Percentiles rank a stretch among this genome's conserved stretches.
These are phyloP conservation scores for Carpatolechia fugitivella DNA, from an alignment of 2,888 invertebrate species.

Conservation along the genomic window DNA sequence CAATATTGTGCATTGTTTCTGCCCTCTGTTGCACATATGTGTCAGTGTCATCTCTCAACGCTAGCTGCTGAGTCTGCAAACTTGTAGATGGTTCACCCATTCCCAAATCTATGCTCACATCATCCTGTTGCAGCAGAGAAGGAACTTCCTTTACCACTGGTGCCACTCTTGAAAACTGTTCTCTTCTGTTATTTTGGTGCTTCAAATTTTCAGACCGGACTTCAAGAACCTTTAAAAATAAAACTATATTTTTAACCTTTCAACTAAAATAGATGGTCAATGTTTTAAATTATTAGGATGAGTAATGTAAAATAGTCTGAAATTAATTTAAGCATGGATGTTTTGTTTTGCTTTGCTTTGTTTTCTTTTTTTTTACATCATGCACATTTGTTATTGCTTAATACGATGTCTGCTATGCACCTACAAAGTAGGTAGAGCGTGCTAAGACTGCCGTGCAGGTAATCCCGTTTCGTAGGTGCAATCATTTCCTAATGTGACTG, in stretches of 20 bases:
- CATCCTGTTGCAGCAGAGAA: conserved; percentile 80
- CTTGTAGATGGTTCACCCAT: conserved; percentile 81
- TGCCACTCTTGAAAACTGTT: conserved; percentile 85
- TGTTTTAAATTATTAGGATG: too few relatives aligned
- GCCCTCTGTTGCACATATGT: conserved; percentile 95
- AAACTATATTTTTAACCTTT: background rate
- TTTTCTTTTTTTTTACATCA: too few relatives aligned
- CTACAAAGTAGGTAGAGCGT: too few relatives aligned
- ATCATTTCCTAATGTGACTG: too few relatives aligned
- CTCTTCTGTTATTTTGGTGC: conserved; percentile 94
- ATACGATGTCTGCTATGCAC: too few relatives aligned
- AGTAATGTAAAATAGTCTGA: too few relatives aligned
- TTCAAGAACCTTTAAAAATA: conserved; percentile 86
- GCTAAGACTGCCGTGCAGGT: too few relatives aligned
- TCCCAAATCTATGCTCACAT: conserved; percentile 93
- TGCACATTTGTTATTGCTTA: too few relatives aligned
- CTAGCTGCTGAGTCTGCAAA: conserved; percentile 82
- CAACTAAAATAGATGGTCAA: background rate
- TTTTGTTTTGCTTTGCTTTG: too few relatives aligned
- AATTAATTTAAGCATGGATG: too few relatives aligned
- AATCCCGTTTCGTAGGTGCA: too few relatives aligned
- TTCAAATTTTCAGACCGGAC: conserved; percentile 98
- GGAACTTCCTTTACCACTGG: conserved; percentile 70
- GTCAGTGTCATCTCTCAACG: conserved; percentile 92
- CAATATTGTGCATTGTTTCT: conserved; percentile 99